Evolutionary conservation across 2,797 vertebrate species (phyloP), one percentile per base, ranked within the genome.

Genomic region (Enteromius thamalakanensis): DNA sequence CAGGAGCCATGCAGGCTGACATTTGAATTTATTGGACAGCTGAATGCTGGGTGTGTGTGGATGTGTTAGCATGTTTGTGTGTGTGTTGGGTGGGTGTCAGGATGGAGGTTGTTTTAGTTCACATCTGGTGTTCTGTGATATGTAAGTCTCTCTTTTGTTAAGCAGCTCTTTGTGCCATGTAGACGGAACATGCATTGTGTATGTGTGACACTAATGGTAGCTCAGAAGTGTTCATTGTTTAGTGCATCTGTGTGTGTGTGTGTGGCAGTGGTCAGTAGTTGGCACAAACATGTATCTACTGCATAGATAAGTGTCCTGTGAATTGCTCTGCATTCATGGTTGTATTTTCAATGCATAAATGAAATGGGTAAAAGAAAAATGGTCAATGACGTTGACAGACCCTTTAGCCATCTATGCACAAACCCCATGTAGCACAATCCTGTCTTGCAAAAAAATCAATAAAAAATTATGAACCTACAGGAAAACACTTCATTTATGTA

Each of bases 1-100:
- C 88, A 89, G 82, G 62, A 90, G 91, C 90, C 84, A 34, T 34
- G 34, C 34, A 90, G 85, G 74, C 40, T 79, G 68, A 86, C 82
- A 26, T 88, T 86, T 92, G 92, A 94, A 88, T 89, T 87, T 62
- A 6, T 19, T 62, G 34, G 90, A 93, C 92, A 94, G 92, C 92
- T 94, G 93, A 88, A 80, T 87, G 81, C 14, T 51, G 58, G 79
- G 65, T 82, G 69, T 81, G 71, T 74, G 40, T 81, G n/a, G 40
- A 26, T 40, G 47, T 74, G 47, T 74, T 32, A 37, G 42, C 23
- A 34, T 37, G 83, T 71, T 37, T 69, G 76, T 51, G 40, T 58
- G 40, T 53, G 68, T 60, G 79, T 51, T 84, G 74, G 79, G 79
- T n/a, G 64, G 37, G 21, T 29, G 42, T 64, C 45, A 78, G 72